phyloP scores from a whole-genome alignment of 2,113 vertebrate species.

The Tor tambroides region DNA sequence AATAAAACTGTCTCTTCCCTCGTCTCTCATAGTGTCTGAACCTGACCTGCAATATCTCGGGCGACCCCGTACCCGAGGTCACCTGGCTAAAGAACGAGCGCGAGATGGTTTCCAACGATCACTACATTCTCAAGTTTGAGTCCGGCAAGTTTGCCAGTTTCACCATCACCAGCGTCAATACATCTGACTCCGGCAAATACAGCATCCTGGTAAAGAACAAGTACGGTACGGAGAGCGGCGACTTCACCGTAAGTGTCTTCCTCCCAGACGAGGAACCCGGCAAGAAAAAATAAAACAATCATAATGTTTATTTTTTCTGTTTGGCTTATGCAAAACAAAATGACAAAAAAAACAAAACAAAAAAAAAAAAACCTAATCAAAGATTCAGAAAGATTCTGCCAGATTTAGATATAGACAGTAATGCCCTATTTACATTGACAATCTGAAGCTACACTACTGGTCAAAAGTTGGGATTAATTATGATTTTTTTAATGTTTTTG shows the following conservation, averaged over 20 bases:
- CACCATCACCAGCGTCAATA: conserved; percentile 85
- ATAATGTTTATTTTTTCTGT: no score
- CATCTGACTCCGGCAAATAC: conserved; percentile 91
- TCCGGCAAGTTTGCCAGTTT: conserved; percentile 92
- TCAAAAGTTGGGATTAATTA: not conserved
- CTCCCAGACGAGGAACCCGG: conserved; percentile 81
- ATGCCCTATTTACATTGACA: not conserved
- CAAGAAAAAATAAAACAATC: conserved; percentile 77
- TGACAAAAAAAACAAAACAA: no score
- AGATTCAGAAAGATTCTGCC: conserved; percentile 66
- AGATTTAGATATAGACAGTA: conserved; percentile 15
- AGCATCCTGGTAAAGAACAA: conserved; percentile 98
- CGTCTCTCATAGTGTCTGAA: conserved; percentile 84
- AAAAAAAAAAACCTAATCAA: conserved; percentile 55
- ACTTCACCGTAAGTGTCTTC: conserved; percentile 99
- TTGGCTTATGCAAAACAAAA: no score
- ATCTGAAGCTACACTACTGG: conserved; percentile 8
- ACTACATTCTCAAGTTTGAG: conserved; percentile 86
- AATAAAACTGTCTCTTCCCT: not conserved
- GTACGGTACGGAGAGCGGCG: conserved; percentile 92
- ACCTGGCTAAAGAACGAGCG: conserved; percentile 97
- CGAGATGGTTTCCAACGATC: conserved; percentile 82
- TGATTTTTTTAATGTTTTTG: not conserved
- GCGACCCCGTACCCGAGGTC: conserved; percentile 90
- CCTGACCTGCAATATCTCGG: conserved; percentile 95